Percentiles rank a stretch among this genome's conserved stretches.
These are phyloP conservation scores for Pogona vitticeps DNA, from an alignment of 2,113 vertebrate genomes.

Conservation along the genomic window DNA sequence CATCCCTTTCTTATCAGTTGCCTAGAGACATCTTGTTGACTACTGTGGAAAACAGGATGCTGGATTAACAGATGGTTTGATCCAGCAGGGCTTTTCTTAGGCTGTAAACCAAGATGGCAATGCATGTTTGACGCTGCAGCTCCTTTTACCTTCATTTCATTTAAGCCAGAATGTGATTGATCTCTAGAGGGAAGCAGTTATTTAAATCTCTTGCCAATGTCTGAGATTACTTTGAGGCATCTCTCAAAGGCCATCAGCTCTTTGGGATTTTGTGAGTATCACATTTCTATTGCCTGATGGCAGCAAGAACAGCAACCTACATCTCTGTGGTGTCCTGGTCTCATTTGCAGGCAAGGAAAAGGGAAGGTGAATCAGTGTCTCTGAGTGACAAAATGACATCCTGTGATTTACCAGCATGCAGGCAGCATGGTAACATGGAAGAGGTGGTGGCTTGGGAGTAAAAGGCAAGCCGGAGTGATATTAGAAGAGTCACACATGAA, in stretches of 20 bases:
- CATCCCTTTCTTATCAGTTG: background rate
- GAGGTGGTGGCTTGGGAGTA: background rate
- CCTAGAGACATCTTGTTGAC: background rate
- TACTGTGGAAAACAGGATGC: background rate
- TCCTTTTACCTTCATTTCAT: background rate
- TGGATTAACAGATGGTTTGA: background rate
- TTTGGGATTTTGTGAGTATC: background rate
- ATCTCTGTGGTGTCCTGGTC: background rate
- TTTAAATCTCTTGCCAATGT: background rate
- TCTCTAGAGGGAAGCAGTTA: background rate
- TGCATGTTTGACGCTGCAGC: background rate
- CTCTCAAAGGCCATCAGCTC: background rate
- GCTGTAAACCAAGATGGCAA: background rate
- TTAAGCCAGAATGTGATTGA: background rate
- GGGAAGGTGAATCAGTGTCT: background rate
- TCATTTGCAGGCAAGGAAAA: slow-evolving; percentile 1
- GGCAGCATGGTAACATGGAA: background rate
- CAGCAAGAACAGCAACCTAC: background rate
- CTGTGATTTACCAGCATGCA: background rate
- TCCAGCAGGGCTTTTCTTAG: background rate
- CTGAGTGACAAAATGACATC: background rate
- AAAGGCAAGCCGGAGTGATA: background rate
- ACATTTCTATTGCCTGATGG: background rate
- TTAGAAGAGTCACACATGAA: slow-evolving; percentile 17
- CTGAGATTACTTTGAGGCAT: background rate